Evolutionary conservation across 2,797 vertebrate species (phyloP).

Genomic region (Squalus acanthias): DNA sequence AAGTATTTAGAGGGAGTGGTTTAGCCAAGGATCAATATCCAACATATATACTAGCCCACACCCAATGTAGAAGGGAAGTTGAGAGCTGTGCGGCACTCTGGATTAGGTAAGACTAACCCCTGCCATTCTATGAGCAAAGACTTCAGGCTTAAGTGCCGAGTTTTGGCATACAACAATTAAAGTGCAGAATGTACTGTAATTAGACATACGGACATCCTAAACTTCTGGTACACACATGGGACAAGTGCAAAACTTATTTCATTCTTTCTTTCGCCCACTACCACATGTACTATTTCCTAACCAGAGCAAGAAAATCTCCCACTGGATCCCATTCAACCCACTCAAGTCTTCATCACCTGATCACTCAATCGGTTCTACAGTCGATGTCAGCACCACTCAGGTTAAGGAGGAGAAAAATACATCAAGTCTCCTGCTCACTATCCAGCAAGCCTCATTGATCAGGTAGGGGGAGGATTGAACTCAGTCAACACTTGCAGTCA

Average conservation of each 20-base stretch:
- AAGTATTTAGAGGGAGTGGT: background rate
- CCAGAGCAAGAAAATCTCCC: background rate
- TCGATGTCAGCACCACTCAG: background rate
- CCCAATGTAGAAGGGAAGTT: background rate
- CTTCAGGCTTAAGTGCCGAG: background rate
- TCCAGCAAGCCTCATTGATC: background rate
- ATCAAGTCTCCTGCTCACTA: background rate
- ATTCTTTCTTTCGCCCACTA: background rate
- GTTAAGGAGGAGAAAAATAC: background rate
- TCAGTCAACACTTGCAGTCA: too few species aligned
- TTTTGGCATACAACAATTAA: background rate
- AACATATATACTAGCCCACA: background rate
- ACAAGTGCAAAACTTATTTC: background rate
- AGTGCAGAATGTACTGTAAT: background rate
- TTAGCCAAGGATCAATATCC: background rate
- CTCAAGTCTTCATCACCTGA: background rate
- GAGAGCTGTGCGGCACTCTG: background rate
- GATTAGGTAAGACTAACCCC: background rate
- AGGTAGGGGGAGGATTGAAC: too few species aligned
- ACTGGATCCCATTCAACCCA: background rate
- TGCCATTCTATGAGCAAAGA: background rate
- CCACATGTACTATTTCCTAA: background rate
- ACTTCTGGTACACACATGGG: background rate
- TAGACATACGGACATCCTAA: background rate
- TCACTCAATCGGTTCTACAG: background rate